Conservation (phyloP, 1,140 invertebrate genomes). For the Saccostrea echinata region DNA sequence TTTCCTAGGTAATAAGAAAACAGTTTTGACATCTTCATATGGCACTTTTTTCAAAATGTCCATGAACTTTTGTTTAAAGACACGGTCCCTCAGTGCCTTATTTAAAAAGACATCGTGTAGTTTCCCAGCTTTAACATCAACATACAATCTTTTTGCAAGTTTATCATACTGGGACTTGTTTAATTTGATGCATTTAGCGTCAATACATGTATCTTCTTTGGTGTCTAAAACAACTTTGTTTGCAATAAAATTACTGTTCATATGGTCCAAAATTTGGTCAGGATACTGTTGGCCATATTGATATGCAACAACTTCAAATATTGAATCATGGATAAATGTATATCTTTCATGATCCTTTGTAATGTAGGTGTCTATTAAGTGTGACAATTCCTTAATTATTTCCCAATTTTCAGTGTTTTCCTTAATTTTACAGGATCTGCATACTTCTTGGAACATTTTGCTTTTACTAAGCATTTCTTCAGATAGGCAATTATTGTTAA, state of each 20-base stretch:
- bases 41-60: neutral
- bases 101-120: constrained; percentile 1
- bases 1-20: neutral
- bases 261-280: too few relatives aligned
- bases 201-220: too few relatives aligned
- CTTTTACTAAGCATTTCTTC: neutral
- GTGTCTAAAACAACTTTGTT: too few relatives aligned
- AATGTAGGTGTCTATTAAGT: neutral
- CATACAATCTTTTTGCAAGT: neutral
- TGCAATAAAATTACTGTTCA: too few relatives aligned
- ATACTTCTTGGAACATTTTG: neutral
- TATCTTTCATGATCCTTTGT: neutral
- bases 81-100: neutral
- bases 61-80: neutral
- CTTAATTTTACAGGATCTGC: neutral
- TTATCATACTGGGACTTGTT: neutral
- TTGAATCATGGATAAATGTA: too few relatives aligned
- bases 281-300: too few relatives aligned
- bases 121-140: neutral
- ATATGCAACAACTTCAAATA: too few relatives aligned
- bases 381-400: neutral
- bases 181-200: neutral
- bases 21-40: neutral
- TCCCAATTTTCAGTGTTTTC: neutral
- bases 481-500: neutral